These are phyloP conservation scores for Coregonus suidteri DNA, from an alignment of 2,797 vertebrate species.

Conservation along the genomic window DNA sequence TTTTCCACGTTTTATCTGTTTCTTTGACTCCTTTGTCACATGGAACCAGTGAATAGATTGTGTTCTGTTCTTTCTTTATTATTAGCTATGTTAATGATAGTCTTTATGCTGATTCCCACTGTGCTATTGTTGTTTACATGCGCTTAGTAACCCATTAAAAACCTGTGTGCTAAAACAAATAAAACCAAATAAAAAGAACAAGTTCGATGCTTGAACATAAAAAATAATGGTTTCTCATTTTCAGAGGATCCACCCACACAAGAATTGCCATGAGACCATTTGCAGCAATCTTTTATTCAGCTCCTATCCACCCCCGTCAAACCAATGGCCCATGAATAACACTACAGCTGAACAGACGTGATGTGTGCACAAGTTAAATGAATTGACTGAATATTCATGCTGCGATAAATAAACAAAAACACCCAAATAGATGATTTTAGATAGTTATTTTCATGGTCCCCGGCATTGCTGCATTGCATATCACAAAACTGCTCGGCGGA, in stretches of 20 bases:
- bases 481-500: neutral
- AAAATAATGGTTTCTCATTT: neutral
- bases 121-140: neutral
- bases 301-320: neutral
- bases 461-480: neutral
- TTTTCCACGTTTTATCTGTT: too few species aligned
- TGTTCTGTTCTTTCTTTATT: neutral
- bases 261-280: neutral
- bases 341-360: neutral
- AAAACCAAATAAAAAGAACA: neutral
- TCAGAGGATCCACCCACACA: neutral
- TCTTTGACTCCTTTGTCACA: neutral
- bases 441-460: conserved; percentile 24
- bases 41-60: neutral
- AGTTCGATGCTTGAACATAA: neutral
- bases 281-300: neutral
- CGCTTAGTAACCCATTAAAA: neutral
- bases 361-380: neutral
- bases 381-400: conserved; percentile 26
- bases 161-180: neutral
- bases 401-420: conserved; percentile 17
- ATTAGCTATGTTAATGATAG: neutral
- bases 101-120: neutral
- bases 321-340: conserved; percentile 17
- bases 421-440: neutral